phyloP scores from a whole-genome alignment of 2,888 invertebrate species.

The Eudasyphora cyanicolor region DNA sequence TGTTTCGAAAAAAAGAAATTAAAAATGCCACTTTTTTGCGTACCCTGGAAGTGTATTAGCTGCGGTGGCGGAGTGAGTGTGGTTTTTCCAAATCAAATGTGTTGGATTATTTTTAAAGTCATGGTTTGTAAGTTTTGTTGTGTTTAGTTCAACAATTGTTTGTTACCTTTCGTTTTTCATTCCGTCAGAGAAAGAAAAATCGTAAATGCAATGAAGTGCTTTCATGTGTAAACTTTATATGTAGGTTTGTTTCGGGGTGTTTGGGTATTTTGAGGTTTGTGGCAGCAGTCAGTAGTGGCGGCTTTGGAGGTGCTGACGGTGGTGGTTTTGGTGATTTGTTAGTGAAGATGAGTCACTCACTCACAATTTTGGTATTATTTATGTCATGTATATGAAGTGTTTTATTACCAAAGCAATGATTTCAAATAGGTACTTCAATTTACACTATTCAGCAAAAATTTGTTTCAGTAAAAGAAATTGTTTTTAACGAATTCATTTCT shows the following conservation, averaged over 20 bases:
- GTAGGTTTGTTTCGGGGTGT: not conserved
- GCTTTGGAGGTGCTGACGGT: not conserved
- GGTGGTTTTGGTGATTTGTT: not conserved
- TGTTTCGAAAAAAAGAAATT: too few relatives aligned
- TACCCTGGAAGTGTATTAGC: not conserved
- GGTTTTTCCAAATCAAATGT: constrained; percentile 9
- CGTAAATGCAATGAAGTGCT: constrained; percentile 53
- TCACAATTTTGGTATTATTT: not conserved
- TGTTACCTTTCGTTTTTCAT: constrained; percentile 30
- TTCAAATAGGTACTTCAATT: not conserved
- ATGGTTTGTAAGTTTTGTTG: constrained; percentile 13
- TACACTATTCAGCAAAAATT: too few relatives aligned
- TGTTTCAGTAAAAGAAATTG: too few relatives aligned
- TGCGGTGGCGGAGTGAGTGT: not conserved
- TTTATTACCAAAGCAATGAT: not conserved
- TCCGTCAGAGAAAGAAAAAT: constrained; percentile 2
- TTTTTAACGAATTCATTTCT: too few relatives aligned
- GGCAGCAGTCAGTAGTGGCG: too few relatives aligned
- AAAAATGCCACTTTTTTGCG: too few relatives aligned
- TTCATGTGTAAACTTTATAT: constrained; percentile 62
- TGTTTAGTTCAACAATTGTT: not conserved
- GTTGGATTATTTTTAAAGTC: constrained; percentile 14
- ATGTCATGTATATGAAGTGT: not conserved
- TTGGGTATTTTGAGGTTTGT: not conserved
- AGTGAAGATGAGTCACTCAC: constrained; percentile 1